Conservation (phyloP, 2,113 vertebrate genomes). For the Dromaius novaehollandiae region DNA sequence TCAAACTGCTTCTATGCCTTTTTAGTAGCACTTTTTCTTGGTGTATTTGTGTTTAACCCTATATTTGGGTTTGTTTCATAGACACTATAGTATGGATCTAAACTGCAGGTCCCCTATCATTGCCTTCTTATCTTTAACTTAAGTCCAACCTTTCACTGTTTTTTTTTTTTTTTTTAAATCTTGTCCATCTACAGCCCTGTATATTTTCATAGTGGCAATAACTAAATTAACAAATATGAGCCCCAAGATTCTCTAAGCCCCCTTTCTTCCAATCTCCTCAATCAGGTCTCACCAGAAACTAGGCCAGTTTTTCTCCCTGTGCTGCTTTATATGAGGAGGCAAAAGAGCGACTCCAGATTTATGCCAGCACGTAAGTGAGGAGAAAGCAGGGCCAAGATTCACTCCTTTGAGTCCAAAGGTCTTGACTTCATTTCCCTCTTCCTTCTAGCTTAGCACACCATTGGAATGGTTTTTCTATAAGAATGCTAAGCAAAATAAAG, state of each 20-base stretch:
- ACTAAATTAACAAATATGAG: neutral
- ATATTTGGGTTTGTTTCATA: neutral
- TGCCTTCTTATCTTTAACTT: neutral
- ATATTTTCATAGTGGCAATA: neutral
- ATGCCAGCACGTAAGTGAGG: neutral
- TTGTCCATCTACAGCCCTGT: neutral
- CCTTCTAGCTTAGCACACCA: neutral
- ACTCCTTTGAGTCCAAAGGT: neutral
- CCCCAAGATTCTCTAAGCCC: neutral
- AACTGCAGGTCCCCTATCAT: neutral
- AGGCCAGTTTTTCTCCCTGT: neutral
- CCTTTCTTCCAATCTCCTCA: neutral
- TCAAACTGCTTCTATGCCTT: neutral
- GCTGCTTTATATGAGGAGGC: neutral
- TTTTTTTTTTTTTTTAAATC: too few relatives aligned
- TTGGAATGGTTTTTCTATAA: neutral
- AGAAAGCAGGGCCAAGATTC: neutral
- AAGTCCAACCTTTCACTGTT: neutral
- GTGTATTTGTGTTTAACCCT: neutral
- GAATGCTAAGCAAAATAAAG: neutral
- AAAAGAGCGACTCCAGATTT: neutral
- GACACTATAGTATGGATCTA: neutral
- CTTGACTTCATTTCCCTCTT: neutral
- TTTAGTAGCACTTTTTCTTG: neutral
- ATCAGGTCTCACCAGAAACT: neutral